Evolutionary conservation across 1,140 invertebrate genomes (phyloP).

Genomic region (Drosophila sproati): DNA sequence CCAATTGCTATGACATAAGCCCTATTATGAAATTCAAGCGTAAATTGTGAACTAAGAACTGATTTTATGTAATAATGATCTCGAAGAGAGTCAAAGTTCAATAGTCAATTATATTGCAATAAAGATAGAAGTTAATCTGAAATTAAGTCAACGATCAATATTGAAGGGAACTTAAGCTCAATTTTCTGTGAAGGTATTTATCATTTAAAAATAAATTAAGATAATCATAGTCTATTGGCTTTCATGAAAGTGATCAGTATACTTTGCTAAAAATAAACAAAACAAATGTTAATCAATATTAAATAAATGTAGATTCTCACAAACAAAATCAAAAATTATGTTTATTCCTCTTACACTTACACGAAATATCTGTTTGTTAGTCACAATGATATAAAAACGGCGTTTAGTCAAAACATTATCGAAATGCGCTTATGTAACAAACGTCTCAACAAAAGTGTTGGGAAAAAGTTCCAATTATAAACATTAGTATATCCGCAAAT

Average conservation of each 20-base stretch:
- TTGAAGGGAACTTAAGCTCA: no score
- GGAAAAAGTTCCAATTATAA: conserved; percentile 56
- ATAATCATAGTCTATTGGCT: no score
- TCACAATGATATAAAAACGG: conserved; percentile 42
- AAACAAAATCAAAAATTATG: no score
- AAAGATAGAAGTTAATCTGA: not conserved
- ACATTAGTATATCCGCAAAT: conserved; percentile 69
- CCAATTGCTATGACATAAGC: conserved; percentile 32
- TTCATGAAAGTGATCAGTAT: no score
- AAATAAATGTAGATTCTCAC: no score
- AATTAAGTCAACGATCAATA: no score
- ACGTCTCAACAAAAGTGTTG: conserved; percentile 16
- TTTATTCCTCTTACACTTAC: not conserved
- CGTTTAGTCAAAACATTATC: conserved; percentile 20
- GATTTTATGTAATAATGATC: no score
- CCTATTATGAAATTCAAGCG: conserved; percentile 22
- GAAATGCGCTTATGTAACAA: conserved; percentile 59
- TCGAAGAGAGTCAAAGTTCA: not conserved
- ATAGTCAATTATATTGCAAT: no score
- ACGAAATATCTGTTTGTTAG: not conserved
- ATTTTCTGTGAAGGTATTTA: no score
- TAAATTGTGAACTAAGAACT: conserved; percentile 4
- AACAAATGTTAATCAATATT: no score
- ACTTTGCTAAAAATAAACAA: no score
- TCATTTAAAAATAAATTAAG: no score